Evolutionary conservation across 2,113 vertebrate species (phyloP).

Genomic region (Oryzias melastigma): DNA sequence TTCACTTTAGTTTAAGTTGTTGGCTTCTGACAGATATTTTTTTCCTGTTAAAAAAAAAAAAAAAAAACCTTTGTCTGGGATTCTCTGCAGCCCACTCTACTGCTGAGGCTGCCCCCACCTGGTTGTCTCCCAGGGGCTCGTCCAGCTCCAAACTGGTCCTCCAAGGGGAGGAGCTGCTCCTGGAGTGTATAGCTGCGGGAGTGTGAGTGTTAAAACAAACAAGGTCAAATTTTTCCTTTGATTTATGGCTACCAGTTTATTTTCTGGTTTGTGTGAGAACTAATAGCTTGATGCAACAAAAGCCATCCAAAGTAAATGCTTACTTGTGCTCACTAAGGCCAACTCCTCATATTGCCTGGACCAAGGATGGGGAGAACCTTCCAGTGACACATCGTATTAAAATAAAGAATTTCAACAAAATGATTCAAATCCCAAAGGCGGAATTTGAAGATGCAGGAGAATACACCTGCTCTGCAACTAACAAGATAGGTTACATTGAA

Average conservation of each 20-base stretch:
- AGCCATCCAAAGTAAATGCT: conserved; percentile 21
- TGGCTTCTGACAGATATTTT: neutral
- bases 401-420: conserved; percentile 91
- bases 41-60: neutral
- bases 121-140: conserved; percentile 87
- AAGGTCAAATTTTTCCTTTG: neutral
- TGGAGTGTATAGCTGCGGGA: conserved; percentile 95
- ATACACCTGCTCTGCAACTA: conserved; percentile 89
- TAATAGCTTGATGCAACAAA: conserved; percentile 12
- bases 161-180: conserved; percentile 86
- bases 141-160: conserved; percentile 88
- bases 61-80: conserved; percentile 4
- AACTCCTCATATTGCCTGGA: conserved; percentile 90
- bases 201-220: conserved; percentile 79
- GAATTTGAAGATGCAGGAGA: conserved; percentile 89
- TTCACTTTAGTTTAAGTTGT: neutral
- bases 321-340: conserved; percentile 77
- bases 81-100: conserved; percentile 84
- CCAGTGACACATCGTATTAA: conserved; percentile 79
- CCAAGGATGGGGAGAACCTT: conserved; percentile 87
- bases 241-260: neutral
- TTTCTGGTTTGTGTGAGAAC: neutral
- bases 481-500: conserved; percentile 88
- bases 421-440: conserved; percentile 86
- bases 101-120: conserved; percentile 87